Base-by-base conservation (phyloP, 1,140 invertebrate genomes). In the Phortica variegata region DNA sequence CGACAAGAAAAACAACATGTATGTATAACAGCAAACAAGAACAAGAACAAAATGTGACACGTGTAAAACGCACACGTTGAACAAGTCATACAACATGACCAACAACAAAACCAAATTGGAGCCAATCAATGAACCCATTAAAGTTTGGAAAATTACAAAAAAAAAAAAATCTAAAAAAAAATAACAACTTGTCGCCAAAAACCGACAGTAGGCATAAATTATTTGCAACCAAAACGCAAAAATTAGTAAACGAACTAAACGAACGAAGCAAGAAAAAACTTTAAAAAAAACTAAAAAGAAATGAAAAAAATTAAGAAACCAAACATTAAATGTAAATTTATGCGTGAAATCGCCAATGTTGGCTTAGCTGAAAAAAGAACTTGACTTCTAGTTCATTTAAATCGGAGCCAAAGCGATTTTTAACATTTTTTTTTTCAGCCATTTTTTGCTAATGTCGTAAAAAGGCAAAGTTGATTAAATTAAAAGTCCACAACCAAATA, bases 301-400 rank as follows among this genome's bases (percentile, higher is more conserved):
- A 37, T 58, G 48, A 48, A 52, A 48, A 60, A 63, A 68, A 68
- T 63, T 66, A 66, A 57, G 65, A 60, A 62, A 61, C n/a, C n/a
- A n/a, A 39, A 60, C 63, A 68, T 68, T 60, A 68, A 69, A 65
- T 68, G 63, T 57, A 68, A 68, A 68, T 68, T 63, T 68, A 68
- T 68, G 65, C 63, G 39, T 49, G 33, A 46, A 43, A 55, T 68
- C 51, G 54, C 10, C 10, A 6, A 26, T 26, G 5, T 26, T 26
- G 5, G 5, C 10, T 26, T 26, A 47, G 57, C 57, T 55, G 65
- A 63, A 68, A 68, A 58, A 68, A 68, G 63, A 68, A 68, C 63
- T 68, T 68, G 63, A 68, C 63, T 68, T 68, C 63, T 68, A 68
- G 62, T 65, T 65, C 58, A 65, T 65, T 65, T 65, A 43, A 37